phyloP scores from a whole-genome alignment of 2,888 invertebrate species.

The Stenodera caucasica region DNA sequence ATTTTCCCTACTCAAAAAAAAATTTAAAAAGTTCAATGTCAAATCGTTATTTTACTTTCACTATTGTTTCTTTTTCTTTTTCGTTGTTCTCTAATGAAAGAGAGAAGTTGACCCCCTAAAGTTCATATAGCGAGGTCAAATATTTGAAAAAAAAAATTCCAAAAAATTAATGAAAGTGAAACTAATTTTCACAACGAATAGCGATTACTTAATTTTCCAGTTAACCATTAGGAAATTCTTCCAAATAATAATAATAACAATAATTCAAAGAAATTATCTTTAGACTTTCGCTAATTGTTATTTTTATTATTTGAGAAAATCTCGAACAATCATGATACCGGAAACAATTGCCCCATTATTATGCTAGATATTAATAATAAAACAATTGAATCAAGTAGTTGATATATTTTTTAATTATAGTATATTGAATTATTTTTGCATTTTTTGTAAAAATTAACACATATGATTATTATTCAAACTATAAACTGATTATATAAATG shows the following conservation, averaged over 20 bases:
- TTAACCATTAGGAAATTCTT: background rate
- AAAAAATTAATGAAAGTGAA: slow-evolving; percentile 21
- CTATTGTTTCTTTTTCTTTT: background rate
- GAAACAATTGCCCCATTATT: background rate
- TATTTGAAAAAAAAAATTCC: background rate
- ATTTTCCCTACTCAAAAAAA: background rate
- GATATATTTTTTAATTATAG: no score
- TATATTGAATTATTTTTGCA: background rate
- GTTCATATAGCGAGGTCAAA: slow-evolving; percentile 20
- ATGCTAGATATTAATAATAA: background rate
- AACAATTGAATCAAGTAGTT: background rate
- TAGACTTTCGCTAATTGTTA: background rate
- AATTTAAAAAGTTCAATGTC: slow-evolving; percentile 6
- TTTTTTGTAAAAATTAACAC: background rate
- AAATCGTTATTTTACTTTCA: background rate
- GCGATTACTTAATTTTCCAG: background rate
- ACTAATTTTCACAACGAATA: slow-evolving; percentile 2
- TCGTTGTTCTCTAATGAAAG: background rate
- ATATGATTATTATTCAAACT: background rate
- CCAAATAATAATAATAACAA: background rate
- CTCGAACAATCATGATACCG: no score
- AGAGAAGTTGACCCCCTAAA: slow-evolving; percentile 7
- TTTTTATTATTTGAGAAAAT: background rate
- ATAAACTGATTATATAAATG: background rate
- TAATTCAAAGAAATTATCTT: background rate